Base-by-base conservation (phyloP, 2,888 invertebrate genomes). In the Theodoxus fluviatilis region DNA sequence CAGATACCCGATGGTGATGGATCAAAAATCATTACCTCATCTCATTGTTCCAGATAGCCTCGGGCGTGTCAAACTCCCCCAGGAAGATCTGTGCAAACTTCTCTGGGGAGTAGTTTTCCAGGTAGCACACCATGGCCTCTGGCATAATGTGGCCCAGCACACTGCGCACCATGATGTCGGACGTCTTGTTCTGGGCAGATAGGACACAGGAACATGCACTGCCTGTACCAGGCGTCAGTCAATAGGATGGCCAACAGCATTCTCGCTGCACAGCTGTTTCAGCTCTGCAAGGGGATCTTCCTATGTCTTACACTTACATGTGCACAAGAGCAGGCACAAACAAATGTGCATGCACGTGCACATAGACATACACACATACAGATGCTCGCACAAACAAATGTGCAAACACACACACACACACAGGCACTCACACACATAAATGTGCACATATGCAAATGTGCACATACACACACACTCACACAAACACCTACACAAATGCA, bases 51-150 rank as follows among this genome's bases (percentile, higher is more conserved):
- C 99, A 99, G 76, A 99, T 99, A 0, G 97, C 98, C 89, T 99
- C 99, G 0, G 99, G 99, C 7, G 98, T 99, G 88, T 99, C 98
- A 89, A 95, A 99, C 89, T 99, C 99, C 0, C 98, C 98, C 12
- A 89, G 84, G 78, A 88, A 89, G 25, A 98, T 87, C 89, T 99
- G 96, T 0, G 99, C 96, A 88, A 99, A 99, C 86, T 96, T 97
- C 75, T 98, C 98, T 0, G 98, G 92, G 0, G 98, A 98, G 84
- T 99, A 97, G 88, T 99, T 98, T 87, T 99, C 98, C 70, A 99
- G 89, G 87, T 98, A 99, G 84, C 96, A 97, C 1, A 99, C 95
- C 96, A 99, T 98, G 0, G 99, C 99, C 86, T 99, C 99, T 0
- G 99, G 99, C 69, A 99, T 87, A 69, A 99, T 89, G 83, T 95